These are phyloP conservation scores for Micrasema longulum DNA, from an alignment of 1,140 invertebrate species.

Conservation along the genomic window DNA sequence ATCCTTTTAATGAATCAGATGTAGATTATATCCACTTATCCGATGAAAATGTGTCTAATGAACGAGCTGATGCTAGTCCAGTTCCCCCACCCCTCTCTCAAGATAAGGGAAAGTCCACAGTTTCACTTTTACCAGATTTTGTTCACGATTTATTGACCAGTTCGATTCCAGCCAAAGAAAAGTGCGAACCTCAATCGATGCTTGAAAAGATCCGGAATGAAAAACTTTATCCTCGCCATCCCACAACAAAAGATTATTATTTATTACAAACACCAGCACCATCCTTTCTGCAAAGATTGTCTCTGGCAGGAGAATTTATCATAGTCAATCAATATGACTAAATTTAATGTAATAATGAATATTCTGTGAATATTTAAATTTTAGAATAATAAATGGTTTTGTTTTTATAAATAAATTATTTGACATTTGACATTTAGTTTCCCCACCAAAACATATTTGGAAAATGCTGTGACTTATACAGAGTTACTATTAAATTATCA, in stretches of 20 bases:
- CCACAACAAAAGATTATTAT: constrained; percentile 69
- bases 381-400: constrained; percentile 23
- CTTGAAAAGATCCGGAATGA: constrained; percentile 71
- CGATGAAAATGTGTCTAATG: constrained; percentile 33
- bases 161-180: constrained; percentile 61
- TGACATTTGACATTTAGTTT: constrained; percentile 43
- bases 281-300: constrained; percentile 78
- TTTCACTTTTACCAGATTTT: constrained; percentile 64
- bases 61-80: constrained; percentile 25
- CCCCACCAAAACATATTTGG: not conserved
- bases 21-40: constrained; percentile 37
- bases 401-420: constrained; percentile 34
- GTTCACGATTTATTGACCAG: constrained; percentile 64
- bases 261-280: constrained; percentile 75
- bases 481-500: constrained; percentile 1
- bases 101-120: constrained; percentile 59
- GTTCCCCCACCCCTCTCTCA: constrained; percentile 30
- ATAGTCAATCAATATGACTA: constrained; percentile 43
- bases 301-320: constrained; percentile 75
- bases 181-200: constrained; percentile 72
- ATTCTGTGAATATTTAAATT: constrained; percentile 39
- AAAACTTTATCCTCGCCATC: constrained; percentile 69
- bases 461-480: constrained; percentile 22
- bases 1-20: constrained; percentile 50
- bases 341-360: not conserved